Conservation (phyloP, 1,140 invertebrate genomes). For the Zaprionus vittiger region DNA sequence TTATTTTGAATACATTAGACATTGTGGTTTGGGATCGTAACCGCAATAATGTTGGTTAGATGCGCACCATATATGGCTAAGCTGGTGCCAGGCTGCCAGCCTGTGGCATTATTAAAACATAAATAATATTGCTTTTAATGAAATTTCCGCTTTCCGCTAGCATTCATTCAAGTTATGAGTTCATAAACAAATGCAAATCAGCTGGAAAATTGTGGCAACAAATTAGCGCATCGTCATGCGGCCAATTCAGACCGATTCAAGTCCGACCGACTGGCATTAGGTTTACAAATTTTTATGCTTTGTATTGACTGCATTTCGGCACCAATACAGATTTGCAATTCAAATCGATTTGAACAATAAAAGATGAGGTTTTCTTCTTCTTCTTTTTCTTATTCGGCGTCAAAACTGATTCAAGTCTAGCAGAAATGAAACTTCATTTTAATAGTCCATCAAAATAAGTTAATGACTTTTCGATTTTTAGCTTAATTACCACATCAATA, state of each 20-base stretch:
- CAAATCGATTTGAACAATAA: slow-evolving; percentile 53
- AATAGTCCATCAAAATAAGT: slow-evolving; percentile 78
- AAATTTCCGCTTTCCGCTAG: slow-evolving; percentile 63
- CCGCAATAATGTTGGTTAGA: slow-evolving; percentile 2
- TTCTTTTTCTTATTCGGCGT: slow-evolving; percentile 41
- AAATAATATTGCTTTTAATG: slow-evolving; percentile 74
- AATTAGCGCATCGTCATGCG: slow-evolving; percentile 73
- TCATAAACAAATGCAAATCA: slow-evolving; percentile 79
- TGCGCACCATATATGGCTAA: slow-evolving; percentile 51
- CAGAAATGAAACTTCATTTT: slow-evolving; percentile 58
- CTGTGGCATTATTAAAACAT: slow-evolving; percentile 74
- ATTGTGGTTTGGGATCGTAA: slow-evolving; percentile 34
- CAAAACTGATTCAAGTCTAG: slow-evolving; percentile 53
- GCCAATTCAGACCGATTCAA: slow-evolving; percentile 33
- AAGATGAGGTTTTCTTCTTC: slow-evolving; percentile 22
- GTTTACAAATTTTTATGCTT: slow-evolving; percentile 72
- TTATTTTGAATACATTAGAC: slow-evolving; percentile 73
- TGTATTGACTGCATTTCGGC: slow-evolving; percentile 68
- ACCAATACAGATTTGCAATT: slow-evolving; percentile 67
- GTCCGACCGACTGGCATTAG: slow-evolving; percentile 31
- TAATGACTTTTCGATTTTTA: slow-evolving; percentile 64
- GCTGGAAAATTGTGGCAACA: slow-evolving; percentile 74
- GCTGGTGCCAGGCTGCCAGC: neutral
- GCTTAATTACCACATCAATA: slow-evolving; percentile 68
- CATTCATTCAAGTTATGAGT: slow-evolving; percentile 59